Base-by-base conservation (phyloP, 2,113 vertebrate genomes). In the Capreolus pygargus region DNA sequence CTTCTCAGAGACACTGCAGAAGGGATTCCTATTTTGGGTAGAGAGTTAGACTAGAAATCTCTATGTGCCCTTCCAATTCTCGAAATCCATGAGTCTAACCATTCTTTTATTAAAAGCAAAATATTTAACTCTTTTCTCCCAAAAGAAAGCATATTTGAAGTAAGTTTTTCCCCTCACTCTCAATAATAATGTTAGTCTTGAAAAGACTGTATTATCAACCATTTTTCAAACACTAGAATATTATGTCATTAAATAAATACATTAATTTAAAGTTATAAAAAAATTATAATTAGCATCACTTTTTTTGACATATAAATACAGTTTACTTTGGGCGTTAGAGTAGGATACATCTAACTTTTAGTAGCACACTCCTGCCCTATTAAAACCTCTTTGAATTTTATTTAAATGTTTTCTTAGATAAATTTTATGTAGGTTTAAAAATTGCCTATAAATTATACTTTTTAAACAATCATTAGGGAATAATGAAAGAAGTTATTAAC, bases 1-100 rank as follows among this genome's bases (percentile, higher is more conserved):
- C 45, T 96, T 95, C 60, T 83, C 70, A 83, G 61, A 61, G 88
- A 94, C 54, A 88, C 16, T 81, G 39, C 39, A 54, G n/a, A 95
- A 94, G 23, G 47, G 58, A 81, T 91, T 96, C 93, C 30, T 93
- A 86, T 91, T 96, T 95, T 25, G 91, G 85, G n/a, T 43, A 96
- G n/a, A 47, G 91, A 64, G 23, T 81, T 93, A 61, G 78, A 92
- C 36, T 78, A 94, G 84, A 92, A 96, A 94, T 92, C 23, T 82
- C 25, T 82, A 39, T 10, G 58, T 27, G n/a, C 23, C 54, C 67
- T 97, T 95, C 83, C 55, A 96, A 70, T 95, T 96, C 60, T 70
- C 36, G 14, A 33, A 86, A 92, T 95, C 27, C 83, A 54, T 58
- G n/a, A 95, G 25, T 82, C 67, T 64, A 81, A 88, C 30, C 17